These are phyloP conservation scores for Meiosimyza decipiens DNA, from an alignment of 2,888 invertebrate species.

Conservation along the genomic window DNA sequence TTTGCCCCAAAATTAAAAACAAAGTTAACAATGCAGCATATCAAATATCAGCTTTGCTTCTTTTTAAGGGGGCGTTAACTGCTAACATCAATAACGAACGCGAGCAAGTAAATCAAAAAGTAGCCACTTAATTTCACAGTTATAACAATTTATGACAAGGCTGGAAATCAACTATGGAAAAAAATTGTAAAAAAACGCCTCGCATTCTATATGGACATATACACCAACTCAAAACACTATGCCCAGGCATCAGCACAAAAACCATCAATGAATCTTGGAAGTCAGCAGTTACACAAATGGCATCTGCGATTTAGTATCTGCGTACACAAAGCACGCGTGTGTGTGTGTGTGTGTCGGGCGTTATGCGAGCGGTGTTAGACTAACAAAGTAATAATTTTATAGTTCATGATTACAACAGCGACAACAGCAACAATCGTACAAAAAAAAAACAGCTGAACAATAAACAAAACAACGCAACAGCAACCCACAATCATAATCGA, in stretches of 20 bases:
- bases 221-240: too few species aligned
- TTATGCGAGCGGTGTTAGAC: neutral
- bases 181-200: too few species aligned
- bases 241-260: neutral
- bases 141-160: too few species aligned
- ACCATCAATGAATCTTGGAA: neutral
- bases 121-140: too few species aligned
- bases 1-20: too few species aligned
- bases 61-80: too few species aligned
- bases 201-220: too few species aligned
- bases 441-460: conserved; percentile 15
- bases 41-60: too few species aligned
- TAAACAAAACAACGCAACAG: neutral
- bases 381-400: conserved; percentile 27
- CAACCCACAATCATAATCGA: conserved; percentile 34
- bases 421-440: conserved; percentile 6
- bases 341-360: neutral
- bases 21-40: too few species aligned
- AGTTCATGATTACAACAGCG: conserved; percentile 31
- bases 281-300: neutral
- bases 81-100: too few species aligned
- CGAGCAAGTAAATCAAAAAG: too few species aligned
- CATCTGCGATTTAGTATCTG: conserved; percentile 26
- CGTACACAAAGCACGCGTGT: neutral
- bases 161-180: too few species aligned